phyloP scores from a whole-genome alignment of 2,888 invertebrate genomes.

The Notodonta ziczac region DNA sequence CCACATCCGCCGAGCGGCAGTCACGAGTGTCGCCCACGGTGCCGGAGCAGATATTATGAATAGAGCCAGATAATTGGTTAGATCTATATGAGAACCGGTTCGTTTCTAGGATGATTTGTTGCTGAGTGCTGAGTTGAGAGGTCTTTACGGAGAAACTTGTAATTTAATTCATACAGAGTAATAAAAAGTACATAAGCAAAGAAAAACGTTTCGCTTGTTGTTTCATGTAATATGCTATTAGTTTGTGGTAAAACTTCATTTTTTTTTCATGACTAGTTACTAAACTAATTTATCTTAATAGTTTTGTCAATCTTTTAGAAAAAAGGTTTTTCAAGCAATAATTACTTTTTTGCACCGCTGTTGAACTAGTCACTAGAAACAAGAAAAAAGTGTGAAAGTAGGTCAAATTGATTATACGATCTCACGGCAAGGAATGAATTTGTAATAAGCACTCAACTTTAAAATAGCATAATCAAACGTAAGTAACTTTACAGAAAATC shows the following conservation, averaged over 20 bases:
- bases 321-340: too few species aligned
- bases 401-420: background rate
- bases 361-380: background rate
- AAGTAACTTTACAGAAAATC: background rate
- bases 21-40: conserved; percentile 33
- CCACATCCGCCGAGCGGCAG: conserved; percentile 26
- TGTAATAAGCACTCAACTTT: background rate
- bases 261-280: too few species aligned
- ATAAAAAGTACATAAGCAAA: too few species aligned
- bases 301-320: too few species aligned
- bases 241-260: too few species aligned
- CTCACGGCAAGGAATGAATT: background rate
- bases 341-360: background rate
- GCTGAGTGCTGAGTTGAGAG: conserved; percentile 6
- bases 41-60: conserved; percentile 25
- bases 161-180: too few species aligned
- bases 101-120: conserved; percentile 23
- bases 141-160: background rate
- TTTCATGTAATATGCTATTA: too few species aligned
- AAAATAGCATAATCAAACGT: background rate
- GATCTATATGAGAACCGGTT: conserved; percentile 21
- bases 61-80: conserved; percentile 29
- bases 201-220: too few species aligned
- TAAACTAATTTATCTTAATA: too few species aligned
- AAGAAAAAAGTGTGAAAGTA: background rate